Evolutionary conservation across 2,797 vertebrate species (phyloP).

Genomic region (Phaenicophaeus curvirostris): DNA sequence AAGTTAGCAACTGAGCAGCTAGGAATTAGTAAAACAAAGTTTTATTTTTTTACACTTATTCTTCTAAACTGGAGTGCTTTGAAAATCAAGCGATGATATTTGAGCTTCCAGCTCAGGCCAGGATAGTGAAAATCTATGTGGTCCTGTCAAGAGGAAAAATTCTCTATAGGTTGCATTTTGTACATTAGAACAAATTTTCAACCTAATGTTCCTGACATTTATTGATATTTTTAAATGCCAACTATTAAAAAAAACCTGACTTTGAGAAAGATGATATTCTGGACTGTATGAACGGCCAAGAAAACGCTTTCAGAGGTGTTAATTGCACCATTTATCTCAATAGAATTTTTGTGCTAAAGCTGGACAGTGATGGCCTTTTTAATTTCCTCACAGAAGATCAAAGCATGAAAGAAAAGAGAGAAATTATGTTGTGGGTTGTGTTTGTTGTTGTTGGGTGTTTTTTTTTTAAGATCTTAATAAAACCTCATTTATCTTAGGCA

Average conservation of each 20-base stretch:
- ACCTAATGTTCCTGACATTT: not conserved
- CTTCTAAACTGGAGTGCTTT: not conserved
- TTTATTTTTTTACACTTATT: not conserved
- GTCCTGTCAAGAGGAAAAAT: not conserved
- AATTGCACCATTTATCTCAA: constrained; percentile 17
- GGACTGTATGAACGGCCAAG: not conserved
- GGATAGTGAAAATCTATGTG: not conserved
- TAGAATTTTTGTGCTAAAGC: not conserved
- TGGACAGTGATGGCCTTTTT: not conserved
- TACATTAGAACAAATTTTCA: not conserved
- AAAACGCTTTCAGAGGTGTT: constrained; percentile 14
- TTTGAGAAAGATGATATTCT: not conserved
- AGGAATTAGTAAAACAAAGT: not conserved
- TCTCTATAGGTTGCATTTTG: not conserved
- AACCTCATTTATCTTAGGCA: not conserved
- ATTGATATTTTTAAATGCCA: not conserved
- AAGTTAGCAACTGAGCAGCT: not conserved
- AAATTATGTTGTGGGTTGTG: not conserved
- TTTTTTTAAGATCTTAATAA: not conserved
- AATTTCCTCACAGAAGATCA: not conserved
- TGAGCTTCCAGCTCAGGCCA: not conserved
- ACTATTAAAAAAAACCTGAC: not conserved
- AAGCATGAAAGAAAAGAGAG: not conserved
- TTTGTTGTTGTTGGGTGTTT: too few relatives aligned
- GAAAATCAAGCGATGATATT: not conserved